Evolutionary conservation across 2,113 vertebrate species (phyloP).

Genomic region (Sinocyclocheilus anshuiensis): DNA sequence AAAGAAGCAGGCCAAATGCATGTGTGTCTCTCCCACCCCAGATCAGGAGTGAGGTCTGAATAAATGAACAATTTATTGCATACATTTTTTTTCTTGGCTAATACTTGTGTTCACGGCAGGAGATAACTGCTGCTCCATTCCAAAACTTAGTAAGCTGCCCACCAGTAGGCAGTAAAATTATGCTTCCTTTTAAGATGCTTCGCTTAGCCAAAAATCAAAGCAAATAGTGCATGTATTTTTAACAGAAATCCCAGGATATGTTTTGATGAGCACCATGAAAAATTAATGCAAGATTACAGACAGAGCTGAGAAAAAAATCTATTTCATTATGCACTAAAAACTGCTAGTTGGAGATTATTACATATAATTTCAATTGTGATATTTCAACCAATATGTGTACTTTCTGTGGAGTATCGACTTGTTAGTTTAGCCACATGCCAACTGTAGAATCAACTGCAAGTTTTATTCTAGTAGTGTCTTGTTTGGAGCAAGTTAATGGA

Average conservation of each 20-base stretch:
- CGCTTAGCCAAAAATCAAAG: background rate
- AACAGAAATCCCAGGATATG: background rate
- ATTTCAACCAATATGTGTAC: background rate
- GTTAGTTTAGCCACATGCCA: background rate
- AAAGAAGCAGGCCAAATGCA: background rate
- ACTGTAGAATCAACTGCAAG: background rate
- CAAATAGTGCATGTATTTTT: background rate
- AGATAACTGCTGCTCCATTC: background rate
- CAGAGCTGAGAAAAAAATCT: background rate
- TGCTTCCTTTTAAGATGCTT: background rate
- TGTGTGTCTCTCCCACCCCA: background rate
- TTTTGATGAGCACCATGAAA: background rate
- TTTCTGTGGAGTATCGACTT: background rate
- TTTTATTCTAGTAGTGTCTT: background rate
- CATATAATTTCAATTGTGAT: background rate
- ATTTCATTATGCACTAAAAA: background rate
- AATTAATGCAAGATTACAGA: background rate
- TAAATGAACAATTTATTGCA: conserved; percentile 6
- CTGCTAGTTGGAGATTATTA: background rate
- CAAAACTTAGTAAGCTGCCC: background rate
- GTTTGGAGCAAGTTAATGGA: background rate
- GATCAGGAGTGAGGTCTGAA: background rate
- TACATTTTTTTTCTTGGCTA: conserved; percentile 1
- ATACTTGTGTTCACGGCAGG: background rate
- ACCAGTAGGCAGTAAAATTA: background rate